These are phyloP conservation scores for Pogonocichla stellata DNA, from an alignment of 2,113 vertebrate species.

Conservation along the genomic window DNA sequence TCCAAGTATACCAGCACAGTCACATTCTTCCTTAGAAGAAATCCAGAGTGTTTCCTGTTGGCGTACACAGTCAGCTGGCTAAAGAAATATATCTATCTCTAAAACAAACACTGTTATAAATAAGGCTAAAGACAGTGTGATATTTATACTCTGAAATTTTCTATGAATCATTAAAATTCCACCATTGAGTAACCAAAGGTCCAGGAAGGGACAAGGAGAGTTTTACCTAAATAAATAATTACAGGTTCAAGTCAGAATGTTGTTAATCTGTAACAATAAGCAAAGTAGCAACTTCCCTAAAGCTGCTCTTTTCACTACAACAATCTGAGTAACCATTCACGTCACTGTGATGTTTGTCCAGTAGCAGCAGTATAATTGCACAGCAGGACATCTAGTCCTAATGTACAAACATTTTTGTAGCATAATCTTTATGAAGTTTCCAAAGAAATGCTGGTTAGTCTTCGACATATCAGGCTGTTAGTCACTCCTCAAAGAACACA, in stretches of 20 bases:
- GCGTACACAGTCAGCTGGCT: not conserved
- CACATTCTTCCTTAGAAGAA: not conserved
- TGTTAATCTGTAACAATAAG: not conserved
- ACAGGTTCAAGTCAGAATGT: not conserved
- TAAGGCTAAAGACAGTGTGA: not conserved
- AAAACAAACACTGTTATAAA: not conserved
- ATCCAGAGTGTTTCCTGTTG: not conserved
- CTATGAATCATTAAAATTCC: constrained; percentile 5
- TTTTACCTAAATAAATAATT: constrained; percentile 6
- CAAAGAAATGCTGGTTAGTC: not conserved
- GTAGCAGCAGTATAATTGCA: not conserved
- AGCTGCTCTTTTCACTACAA: not conserved
- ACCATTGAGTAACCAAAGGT: not conserved
- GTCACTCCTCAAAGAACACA: not conserved
- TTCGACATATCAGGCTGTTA: not conserved
- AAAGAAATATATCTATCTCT: not conserved
- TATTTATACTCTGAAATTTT: not conserved
- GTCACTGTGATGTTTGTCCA: not conserved
- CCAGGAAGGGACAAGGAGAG: not conserved
- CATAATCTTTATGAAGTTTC: not conserved
- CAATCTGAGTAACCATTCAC: not conserved
- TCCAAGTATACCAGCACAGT: not conserved
- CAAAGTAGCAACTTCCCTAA: not conserved
- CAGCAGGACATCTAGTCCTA: not conserved
- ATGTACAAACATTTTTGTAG: not conserved